Evolutionary conservation across 2,888 invertebrate species (phyloP).

Genomic region (Melanargia galathea): DNA sequence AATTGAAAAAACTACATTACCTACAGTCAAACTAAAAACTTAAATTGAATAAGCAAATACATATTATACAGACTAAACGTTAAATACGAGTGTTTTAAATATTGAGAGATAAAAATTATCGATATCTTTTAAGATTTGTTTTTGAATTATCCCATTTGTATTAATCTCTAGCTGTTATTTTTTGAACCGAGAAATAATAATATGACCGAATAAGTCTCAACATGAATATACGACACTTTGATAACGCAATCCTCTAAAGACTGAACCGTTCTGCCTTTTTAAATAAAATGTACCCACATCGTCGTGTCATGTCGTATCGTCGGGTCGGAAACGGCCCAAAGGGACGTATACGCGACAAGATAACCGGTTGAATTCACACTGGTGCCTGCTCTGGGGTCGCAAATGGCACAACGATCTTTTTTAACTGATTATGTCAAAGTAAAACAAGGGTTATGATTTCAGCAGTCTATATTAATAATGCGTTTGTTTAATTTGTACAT

Average conservation of each 20-base stretch:
- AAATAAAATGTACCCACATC: constrained; percentile 4
- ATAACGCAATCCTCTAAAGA: constrained; percentile 5
- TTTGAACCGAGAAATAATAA: too few relatives aligned
- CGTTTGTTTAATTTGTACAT: too few relatives aligned
- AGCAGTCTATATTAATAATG: too few relatives aligned
- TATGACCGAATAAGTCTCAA: background rate
- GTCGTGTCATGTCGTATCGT: constrained; percentile 16
- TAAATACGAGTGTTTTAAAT: too few relatives aligned
- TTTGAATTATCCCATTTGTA: background rate
- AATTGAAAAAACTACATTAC: too few relatives aligned
- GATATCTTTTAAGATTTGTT: too few relatives aligned
- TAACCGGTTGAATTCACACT: constrained; percentile 53
- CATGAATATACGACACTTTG: constrained; percentile 3
- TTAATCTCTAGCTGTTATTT: background rate
- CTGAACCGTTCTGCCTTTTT: constrained; percentile 4
- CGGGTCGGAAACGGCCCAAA: constrained; percentile 27
- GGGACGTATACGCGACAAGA: constrained; percentile 41
- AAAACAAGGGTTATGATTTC: too few relatives aligned
- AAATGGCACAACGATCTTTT: constrained; percentile 21
- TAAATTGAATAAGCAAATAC: too few relatives aligned
- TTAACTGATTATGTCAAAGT: too few relatives aligned
- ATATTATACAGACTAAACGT: too few relatives aligned
- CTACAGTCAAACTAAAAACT: too few relatives aligned
- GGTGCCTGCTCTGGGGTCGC: constrained; percentile 40
- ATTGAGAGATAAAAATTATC: too few relatives aligned